phyloP scores from a whole-genome alignment of 2,113 vertebrate species.

The Centropristis striata region DNA sequence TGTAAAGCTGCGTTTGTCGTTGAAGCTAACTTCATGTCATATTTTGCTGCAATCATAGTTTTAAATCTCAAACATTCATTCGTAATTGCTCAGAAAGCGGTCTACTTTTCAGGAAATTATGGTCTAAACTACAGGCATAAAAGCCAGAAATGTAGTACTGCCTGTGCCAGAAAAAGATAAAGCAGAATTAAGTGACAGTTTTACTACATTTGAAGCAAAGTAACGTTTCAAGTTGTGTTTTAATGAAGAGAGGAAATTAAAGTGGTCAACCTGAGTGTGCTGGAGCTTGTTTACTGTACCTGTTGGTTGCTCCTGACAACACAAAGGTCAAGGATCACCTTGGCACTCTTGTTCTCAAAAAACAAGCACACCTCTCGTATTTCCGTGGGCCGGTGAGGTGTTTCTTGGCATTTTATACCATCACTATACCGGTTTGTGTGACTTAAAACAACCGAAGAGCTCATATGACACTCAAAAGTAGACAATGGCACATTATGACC shows the following conservation, averaged over 20 bases:
- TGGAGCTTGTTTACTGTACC: constrained; percentile 6
- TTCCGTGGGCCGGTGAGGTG: not conserved
- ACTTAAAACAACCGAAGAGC: not conserved
- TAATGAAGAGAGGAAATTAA: too few relatives aligned
- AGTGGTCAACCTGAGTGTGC: too few relatives aligned
- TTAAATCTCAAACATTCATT: not conserved
- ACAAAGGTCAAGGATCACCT: not conserved
- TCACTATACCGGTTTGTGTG: not conserved
- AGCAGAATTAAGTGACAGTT: not conserved
- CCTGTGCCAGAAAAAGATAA: not conserved
- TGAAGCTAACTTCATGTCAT: not conserved
- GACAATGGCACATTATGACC: not conserved
- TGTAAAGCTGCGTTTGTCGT: not conserved
- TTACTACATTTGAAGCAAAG: not conserved
- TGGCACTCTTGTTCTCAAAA: not conserved
- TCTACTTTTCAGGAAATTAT: not conserved
- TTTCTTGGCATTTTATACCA: not conserved
- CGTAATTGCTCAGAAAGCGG: not conserved
- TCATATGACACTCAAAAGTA: not conserved
- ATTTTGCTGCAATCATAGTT: not conserved
- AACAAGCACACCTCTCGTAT: constrained; percentile 16
- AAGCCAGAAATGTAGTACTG: not conserved
- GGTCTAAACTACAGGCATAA: not conserved
- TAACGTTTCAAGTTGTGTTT: not conserved
- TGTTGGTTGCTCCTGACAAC: not conserved